These are phyloP conservation scores for Isichthys henryi DNA, from an alignment of 2,113 vertebrate species.

Conservation along the genomic window DNA sequence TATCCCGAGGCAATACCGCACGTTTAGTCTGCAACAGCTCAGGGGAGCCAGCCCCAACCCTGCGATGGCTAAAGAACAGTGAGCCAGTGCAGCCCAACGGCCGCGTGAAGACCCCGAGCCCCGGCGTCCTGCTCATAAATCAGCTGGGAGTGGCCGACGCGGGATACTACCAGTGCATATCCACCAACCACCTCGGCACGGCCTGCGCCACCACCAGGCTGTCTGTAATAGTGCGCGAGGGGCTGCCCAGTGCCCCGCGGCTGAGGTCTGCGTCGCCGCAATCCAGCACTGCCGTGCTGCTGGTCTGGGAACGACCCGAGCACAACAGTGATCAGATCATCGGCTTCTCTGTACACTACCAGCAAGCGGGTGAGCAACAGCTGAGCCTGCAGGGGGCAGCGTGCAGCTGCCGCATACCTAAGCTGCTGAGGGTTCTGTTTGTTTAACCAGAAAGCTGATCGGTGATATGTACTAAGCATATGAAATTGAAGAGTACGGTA, in stretches of 20 bases:
- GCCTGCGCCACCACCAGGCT: constrained; percentile 84
- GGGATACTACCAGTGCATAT: constrained; percentile 93
- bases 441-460: background rate
- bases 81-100: constrained; percentile 70
- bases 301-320: constrained; percentile 85
- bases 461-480: background rate
- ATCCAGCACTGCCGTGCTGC: constrained; percentile 78
- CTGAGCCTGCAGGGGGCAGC: background rate
- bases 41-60: constrained; percentile 71
- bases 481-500: background rate
- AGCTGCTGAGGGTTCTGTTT: background rate
- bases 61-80: constrained; percentile 88
- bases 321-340: constrained; percentile 90
- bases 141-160: constrained; percentile 87
- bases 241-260: constrained; percentile 83
- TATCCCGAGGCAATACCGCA: constrained; percentile 86
- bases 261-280: constrained; percentile 68
- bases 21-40: constrained; percentile 89
- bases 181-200: constrained; percentile 80
- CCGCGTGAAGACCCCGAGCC: constrained; percentile 79
- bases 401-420: background rate
- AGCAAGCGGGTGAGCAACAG: constrained; percentile 64
- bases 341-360: constrained; percentile 92
- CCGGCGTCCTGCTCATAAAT: constrained; percentile 85
- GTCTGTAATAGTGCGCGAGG: constrained; percentile 84